Base-by-base conservation (phyloP, 1,140 invertebrate species). In the Zaprionus kolodkinae region DNA sequence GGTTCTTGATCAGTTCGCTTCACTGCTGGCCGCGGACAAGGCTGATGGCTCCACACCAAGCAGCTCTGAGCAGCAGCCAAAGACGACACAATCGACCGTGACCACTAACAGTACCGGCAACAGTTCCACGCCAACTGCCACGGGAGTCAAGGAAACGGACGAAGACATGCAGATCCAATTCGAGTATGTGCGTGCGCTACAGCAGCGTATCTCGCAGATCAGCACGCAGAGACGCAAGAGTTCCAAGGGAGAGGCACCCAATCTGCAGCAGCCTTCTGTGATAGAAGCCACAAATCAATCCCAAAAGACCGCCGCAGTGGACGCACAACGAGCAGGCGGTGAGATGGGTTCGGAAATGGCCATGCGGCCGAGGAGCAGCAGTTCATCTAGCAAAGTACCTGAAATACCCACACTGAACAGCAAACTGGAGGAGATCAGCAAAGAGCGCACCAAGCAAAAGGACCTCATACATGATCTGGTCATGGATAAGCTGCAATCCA, bases 381-480 rank as follows among this genome's bases (percentile, higher is more conserved):
- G 82, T 62, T 76, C 57, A 25, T 78, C 82, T 36, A 80, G 65
- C 59, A 92, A 92, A 73, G 91, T 92, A 62, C 89, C 91, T 64
- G 91, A 91, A 76, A 91, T 92, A 72, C 89, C 83, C 61, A 91
- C 88, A 40, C 48, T 87, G 15, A 74, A 75, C 61, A 88, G 88
- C 67, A 91, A 84, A 84, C 91, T 96, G 40, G 94, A 96, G 83
- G 95, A 95, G 92, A 93, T 96, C 11, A 94, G 94, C 9, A 94
- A 94, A 83, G 95, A 96, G 82, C 93, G 95, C 52, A 94, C 93
- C 6, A 95, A 96, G 90, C 95, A 96, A 81, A 96, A 95, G 81
- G 95, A 95, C 91, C 90, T 96, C 3, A 95, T 96, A 70, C 95
- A 96, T 80, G 96, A 96, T 90, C 93, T 97, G 88, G 94, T 97